Conservation (phyloP, 2,113 vertebrate genomes). For the Siphamia tubifer region DNA sequence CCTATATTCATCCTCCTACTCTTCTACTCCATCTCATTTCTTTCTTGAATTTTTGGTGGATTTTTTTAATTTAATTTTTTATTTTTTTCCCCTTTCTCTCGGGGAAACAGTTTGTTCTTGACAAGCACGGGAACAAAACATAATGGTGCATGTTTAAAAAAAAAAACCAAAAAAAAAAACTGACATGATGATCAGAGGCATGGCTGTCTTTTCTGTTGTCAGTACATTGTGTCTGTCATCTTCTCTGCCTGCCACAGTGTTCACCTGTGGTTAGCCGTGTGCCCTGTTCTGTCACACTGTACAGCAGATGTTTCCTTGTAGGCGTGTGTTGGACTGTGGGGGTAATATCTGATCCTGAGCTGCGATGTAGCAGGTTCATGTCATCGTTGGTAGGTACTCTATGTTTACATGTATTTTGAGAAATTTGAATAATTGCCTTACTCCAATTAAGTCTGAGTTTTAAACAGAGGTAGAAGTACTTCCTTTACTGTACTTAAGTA, state of each 20-base stretch:
- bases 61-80: not conserved
- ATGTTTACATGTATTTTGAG: no score
- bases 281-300: constrained; percentile 11
- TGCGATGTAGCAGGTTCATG: not conserved
- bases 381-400: not conserved
- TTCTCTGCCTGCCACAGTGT: constrained; percentile 22
- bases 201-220: constrained; percentile 58
- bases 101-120: constrained; percentile 61
- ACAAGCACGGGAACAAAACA: constrained; percentile 63
- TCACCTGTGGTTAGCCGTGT: constrained; percentile 56
- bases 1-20: constrained; percentile 50
- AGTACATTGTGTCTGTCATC: constrained; percentile 42
- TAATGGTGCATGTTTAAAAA: constrained; percentile 52
- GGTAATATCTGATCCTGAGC: constrained; percentile 10
- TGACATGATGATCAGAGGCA: constrained; percentile 63
- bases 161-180: no score
- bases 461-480: no score
- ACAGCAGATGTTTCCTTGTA: constrained; percentile 47
- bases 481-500: no score
- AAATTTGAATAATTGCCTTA: no score
- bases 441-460: no score
- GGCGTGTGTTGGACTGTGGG: not conserved
- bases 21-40: constrained; percentile 46
- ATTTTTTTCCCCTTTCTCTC: constrained; percentile 37
- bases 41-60: constrained; percentile 23